These are phyloP conservation scores for Typhlichthys eigenmanni DNA, from an alignment of 2,797 vertebrate genomes.

Conservation along the genomic window DNA sequence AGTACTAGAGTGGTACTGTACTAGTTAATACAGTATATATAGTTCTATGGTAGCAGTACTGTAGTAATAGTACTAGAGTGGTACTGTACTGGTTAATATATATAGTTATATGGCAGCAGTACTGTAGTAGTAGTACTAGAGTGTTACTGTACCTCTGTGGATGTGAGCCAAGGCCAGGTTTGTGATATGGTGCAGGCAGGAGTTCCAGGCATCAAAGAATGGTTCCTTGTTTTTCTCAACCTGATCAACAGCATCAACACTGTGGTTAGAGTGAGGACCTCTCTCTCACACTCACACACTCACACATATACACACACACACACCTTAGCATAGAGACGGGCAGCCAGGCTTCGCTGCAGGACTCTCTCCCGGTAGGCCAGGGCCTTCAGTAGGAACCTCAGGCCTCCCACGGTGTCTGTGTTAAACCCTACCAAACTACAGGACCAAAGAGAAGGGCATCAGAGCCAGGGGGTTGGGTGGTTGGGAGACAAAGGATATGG, in stretches of 20 bases:
- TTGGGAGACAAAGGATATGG: not conserved
- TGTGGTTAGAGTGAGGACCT: not conserved
- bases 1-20: no score
- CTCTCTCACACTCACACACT: not conserved
- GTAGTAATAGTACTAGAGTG: no score
- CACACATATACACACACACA: slow-evolving; percentile 17
- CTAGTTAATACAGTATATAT: no score
- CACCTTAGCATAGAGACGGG: slow-evolving; percentile 72
- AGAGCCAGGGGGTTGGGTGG: not conserved
- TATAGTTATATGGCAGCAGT: not conserved
- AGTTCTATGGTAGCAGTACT: no score
- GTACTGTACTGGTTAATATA: no score
- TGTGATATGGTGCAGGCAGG: slow-evolving; percentile 64
- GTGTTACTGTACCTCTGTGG: slow-evolving; percentile 56
- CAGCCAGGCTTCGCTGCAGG: slow-evolving; percentile 60
- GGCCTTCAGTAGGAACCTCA: slow-evolving; percentile 69
- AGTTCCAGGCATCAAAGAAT: slow-evolving; percentile 66
- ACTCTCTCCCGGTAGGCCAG: slow-evolving; percentile 65
- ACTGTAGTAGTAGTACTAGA: not conserved
- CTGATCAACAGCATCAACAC: slow-evolving; percentile 26
- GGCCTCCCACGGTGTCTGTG: slow-evolving; percentile 46
- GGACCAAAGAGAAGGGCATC: slow-evolving; percentile 5
- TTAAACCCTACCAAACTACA: slow-evolving; percentile 64
- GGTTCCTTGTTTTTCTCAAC: slow-evolving; percentile 62
- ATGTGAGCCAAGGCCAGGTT: slow-evolving; percentile 64